Conservation (phyloP, 2,888 invertebrate genomes). For the Phasia obesa region DNA sequence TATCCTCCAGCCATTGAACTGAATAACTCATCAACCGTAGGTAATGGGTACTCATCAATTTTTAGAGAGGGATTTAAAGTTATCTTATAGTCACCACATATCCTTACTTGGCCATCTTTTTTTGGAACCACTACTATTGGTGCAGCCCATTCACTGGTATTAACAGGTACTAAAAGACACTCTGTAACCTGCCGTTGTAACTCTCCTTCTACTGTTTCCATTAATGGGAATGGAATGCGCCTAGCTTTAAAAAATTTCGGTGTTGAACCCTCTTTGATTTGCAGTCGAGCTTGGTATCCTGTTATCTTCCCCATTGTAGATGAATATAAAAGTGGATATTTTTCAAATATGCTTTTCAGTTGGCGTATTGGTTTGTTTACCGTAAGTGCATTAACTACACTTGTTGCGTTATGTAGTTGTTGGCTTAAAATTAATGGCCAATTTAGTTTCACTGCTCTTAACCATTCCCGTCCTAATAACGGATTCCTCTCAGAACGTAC, state of each 20-base stretch:
- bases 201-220: not conserved
- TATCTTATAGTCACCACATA: too few relatives aligned
- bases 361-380: not conserved
- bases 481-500: not conserved
- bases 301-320: not conserved
- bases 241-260: slow-evolving; percentile 12
- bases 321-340: not conserved
- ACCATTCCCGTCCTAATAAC: not conserved
- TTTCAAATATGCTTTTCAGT: not conserved
- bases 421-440: too few relatives aligned
- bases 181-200: not conserved
- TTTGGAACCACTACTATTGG: too few relatives aligned
- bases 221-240: not conserved
- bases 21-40: too few relatives aligned
- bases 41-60: too few relatives aligned
- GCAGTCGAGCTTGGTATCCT: not conserved
- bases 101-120: too few relatives aligned
- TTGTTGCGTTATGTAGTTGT: too few relatives aligned
- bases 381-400: not conserved
- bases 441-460: not conserved
- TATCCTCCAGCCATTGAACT: too few relatives aligned
- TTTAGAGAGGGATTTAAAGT: too few relatives aligned
- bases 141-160: too few relatives aligned
- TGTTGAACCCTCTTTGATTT: not conserved
- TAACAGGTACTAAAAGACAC: too few relatives aligned